Evolutionary conservation across 2,113 vertebrate genomes (phyloP).

Genomic region (Microcebus griseorufus): DNA sequence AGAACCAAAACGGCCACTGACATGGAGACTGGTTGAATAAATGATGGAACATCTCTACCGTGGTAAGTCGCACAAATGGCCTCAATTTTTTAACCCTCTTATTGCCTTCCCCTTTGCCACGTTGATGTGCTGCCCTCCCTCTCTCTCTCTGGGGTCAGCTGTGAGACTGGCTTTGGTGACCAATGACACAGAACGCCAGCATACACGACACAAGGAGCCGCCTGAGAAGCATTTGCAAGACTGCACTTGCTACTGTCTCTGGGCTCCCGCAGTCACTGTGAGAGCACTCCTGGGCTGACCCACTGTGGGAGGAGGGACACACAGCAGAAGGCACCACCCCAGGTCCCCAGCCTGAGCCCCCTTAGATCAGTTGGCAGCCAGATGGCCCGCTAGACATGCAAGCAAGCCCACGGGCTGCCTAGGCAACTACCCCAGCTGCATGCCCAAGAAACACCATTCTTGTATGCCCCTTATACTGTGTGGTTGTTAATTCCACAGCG

Average conservation of each 20-base stretch:
- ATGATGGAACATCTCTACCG: fast-evolving
- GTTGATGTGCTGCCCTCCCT: background rate
- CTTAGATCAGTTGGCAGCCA: background rate
- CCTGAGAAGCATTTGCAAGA: background rate
- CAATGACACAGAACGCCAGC: background rate
- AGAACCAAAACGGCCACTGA: background rate
- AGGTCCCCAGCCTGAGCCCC: background rate
- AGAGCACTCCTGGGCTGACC: too few relatives aligned
- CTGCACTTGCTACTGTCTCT: background rate
- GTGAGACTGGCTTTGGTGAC: too few relatives aligned
- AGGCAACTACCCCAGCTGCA: background rate
- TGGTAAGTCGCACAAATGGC: too few relatives aligned
- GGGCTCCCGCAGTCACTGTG: fast-evolving
- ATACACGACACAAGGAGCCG: too few relatives aligned
- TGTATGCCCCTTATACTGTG: too few relatives aligned
- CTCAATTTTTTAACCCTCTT: background rate
- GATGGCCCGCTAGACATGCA: background rate
- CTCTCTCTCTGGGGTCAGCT: background rate
- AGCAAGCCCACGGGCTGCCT: background rate
- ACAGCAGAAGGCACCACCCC: background rate
- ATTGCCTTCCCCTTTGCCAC: background rate
- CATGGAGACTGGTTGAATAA: background rate
- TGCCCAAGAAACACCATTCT: fast-evolving
- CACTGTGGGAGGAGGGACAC: too few relatives aligned
- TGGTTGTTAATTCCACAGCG: background rate